Base-by-base conservation (phyloP, 2,888 invertebrate genomes). In the Cephus pulcher region DNA sequence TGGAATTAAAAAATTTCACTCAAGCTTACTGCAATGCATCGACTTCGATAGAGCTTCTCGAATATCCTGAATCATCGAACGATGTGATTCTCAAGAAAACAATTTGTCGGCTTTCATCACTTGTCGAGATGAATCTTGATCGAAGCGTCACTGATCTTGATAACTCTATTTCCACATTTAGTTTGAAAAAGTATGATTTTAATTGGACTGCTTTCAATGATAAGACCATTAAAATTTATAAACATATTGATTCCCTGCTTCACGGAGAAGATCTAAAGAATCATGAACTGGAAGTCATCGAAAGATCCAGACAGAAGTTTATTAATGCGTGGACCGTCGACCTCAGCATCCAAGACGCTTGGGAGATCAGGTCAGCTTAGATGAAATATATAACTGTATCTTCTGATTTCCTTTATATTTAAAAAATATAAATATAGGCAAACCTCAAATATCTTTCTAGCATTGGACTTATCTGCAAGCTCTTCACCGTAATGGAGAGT, bases 191-290 rank as follows among this genome's bases (percentile, higher is more conserved):
- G n/a, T 79, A 86, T 11, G 80, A 82, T 74, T 71, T 89, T 79
- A 88, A 90, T 70, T 90, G 90, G 90, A 90, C 89, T 0, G 74
- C 79, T 1, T 89, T 90, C 76, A 90, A 90, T 78, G 85, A 81
- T 37, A 87, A 86, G 76, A 75, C 82, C 15, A 77, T 90, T 35
- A 82, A 84, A 73, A 86, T 90, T 82, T 90, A 90, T 77, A 82
- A 83, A 6, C 85, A 89, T 76, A 83, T 90, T 75, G 90, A 90
- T 76, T 82, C 83, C 0, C 34, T 88, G 68, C 74, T 90, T 9
- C 86, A 88, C 11, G 83, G 85, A 34, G 78, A 87, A 35, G 82
- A 87, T 77, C 11, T 9, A 34, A 74, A 84, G 4, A 70, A 80
- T 4, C 80, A 85, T 68, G 80, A 84, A 37, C 69, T 77, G 12